phyloP scores from a whole-genome alignment of 2,797 vertebrate genomes.

The Cirrhinus mrigala region DNA sequence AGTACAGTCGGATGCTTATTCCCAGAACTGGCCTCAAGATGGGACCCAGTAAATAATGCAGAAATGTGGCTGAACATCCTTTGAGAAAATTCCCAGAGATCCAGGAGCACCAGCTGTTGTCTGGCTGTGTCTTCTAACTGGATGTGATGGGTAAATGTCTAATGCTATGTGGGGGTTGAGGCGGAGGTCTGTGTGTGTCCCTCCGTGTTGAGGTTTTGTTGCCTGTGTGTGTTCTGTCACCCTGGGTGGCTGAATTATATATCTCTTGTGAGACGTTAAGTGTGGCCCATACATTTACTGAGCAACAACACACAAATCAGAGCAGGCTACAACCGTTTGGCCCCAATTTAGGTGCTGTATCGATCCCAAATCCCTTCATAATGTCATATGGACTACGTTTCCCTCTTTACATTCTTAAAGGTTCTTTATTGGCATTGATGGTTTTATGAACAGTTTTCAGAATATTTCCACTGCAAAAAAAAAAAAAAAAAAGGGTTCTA shows the following conservation, averaged over 20 bases:
- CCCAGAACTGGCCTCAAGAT: slow-evolving; percentile 23
- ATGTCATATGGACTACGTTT: not conserved
- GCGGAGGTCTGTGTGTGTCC: slow-evolving; percentile 40
- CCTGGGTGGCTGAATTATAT: slow-evolving; percentile 73
- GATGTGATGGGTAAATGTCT: slow-evolving; percentile 31
- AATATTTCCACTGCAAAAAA: not conserved
- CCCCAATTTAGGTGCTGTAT: not conserved
- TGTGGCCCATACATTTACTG: slow-evolving; percentile 31
- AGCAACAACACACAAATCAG: slow-evolving; percentile 40
- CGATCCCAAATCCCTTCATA: not conserved
- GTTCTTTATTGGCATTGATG: not conserved
- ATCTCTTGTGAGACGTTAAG: slow-evolving; percentile 4
- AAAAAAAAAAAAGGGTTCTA: not conserved
- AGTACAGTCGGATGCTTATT: not conserved
- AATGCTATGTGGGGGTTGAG: slow-evolving; percentile 20
- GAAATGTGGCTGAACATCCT: slow-evolving; percentile 30
- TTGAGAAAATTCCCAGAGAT: slow-evolving; percentile 21
- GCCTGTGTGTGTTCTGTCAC: slow-evolving; percentile 72
- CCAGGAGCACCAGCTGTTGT: slow-evolving; percentile 20
- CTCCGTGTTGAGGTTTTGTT: slow-evolving; percentile 67
- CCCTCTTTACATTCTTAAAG: not conserved
- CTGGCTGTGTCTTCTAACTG: not conserved
- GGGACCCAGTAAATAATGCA: slow-evolving; percentile 24
- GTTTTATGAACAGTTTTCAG: not conserved
- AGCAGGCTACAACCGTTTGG: slow-evolving; percentile 15